Base-by-base conservation (phyloP, 2,888 invertebrate species). In the Chrysolina haemoptera region DNA sequence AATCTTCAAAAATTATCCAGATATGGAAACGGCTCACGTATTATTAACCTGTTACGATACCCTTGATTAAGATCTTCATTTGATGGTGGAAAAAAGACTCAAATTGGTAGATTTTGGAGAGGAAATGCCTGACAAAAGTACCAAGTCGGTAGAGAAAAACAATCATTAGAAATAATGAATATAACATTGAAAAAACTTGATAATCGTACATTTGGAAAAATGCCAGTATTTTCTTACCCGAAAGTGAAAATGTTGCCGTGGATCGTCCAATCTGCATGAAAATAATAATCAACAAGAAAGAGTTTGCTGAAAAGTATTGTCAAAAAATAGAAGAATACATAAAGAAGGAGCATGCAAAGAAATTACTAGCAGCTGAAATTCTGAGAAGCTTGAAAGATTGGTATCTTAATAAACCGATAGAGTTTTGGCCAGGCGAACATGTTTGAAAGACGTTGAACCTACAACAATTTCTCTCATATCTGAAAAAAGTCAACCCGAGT, bases 221-320 rank as follows among this genome's bases (percentile, higher is more conserved):
- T 22, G 11, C 4, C 11, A 20, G 12, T 11, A 3, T 11, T 11
- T 12, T 9, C 3, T 55, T 55, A 22, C 55, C 55, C 11, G 22
- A 20, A 22, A 55, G 22, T 22, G 22, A 14, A 27, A 5, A 5
- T 18, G 18, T 12, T 46, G 43, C 22, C 0, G 10, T 64, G 14
- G 18, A 46, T 43, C 41, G 64, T 41, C 10, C 43, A 3, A 10
- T 14, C 46, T 64, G 46, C 22, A 18, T 64, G 64, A 12, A 41
- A 3, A 22, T 43, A 22, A 64, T 22, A 22, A 64, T 64, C 20
- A 20, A 22, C 12, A n/a, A 64, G 9, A 12, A 6, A 5, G 43
- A 20, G 20, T 64, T 64, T 43, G 55, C 70, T 68, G 70, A 70
- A 72, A 72, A 76, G 68, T 62, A 69, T 16, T 62, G 62, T 53